These are phyloP conservation scores for Pollenia griseotomentosa DNA, from an alignment of 2,888 invertebrate genomes.

Conservation along the genomic window DNA sequence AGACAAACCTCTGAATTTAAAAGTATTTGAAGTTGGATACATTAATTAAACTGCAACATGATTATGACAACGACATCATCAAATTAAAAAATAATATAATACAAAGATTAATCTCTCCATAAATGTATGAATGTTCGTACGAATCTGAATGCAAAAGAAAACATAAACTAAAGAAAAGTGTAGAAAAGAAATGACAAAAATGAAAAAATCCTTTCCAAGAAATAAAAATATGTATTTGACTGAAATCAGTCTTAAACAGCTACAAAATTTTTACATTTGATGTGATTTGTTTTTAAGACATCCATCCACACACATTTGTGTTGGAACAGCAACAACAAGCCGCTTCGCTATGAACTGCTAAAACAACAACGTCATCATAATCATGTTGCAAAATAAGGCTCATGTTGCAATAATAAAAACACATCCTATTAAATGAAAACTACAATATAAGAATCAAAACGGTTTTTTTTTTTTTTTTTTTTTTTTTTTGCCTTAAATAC, in stretches of 20 bases:
- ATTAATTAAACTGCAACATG: conserved; percentile 56
- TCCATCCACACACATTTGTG: neutral
- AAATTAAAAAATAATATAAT: conserved; percentile 27
- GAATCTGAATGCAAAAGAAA: neutral
- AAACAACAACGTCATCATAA: conserved; percentile 25
- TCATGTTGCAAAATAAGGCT: conserved; percentile 70
- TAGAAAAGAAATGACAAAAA: conserved; percentile 17
- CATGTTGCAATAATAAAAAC: conserved; percentile 61
- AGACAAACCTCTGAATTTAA: neutral
- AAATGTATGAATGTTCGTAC: neutral
- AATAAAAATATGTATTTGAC: conserved; percentile 9
- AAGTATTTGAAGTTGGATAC: conserved; percentile 29
- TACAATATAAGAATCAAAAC: conserved; percentile 28
- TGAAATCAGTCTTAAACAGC: conserved; percentile 23
- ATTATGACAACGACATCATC: conserved; percentile 60
- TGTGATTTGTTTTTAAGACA: conserved; percentile 43
- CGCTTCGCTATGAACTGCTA: conserved; percentile 15
- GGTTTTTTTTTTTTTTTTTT: neutral
- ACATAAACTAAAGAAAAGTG: conserved; percentile 34
- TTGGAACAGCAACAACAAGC: conserved; percentile 5
- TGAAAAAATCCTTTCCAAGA: conserved; percentile 71
- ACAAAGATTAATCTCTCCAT: conserved; percentile 45
- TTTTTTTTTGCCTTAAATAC: conserved; percentile 40
- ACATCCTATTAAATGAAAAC: conserved; percentile 43
- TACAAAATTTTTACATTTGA: conserved; percentile 32